Percentiles rank a stretch among this genome's conserved stretches.
Conservation (phyloP, 1,140 invertebrate species). For the Drosophila melanica region DNA sequence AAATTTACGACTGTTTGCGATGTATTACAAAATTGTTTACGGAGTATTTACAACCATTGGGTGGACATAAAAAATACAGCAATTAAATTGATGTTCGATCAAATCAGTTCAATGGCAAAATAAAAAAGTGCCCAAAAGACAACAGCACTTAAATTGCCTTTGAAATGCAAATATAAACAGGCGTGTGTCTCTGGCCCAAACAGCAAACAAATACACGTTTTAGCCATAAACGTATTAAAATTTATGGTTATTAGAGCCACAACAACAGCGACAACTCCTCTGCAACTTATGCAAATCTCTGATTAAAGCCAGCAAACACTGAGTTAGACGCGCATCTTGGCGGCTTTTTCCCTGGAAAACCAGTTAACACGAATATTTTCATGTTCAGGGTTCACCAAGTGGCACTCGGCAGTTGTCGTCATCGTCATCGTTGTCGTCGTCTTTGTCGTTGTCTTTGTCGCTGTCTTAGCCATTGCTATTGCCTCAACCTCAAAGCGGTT, state of each 20-base stretch:
- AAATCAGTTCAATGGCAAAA: constrained; percentile 62
- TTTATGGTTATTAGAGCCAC: constrained; percentile 71
- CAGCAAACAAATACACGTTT: constrained; percentile 45
- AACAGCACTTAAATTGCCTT: constrained; percentile 64
- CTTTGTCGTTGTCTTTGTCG: not conserved
- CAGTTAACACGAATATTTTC: constrained; percentile 59
- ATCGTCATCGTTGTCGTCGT: constrained; percentile 16
- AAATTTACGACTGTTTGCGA: no score
- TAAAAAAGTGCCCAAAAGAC: not conserved
- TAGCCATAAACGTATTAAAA: constrained; percentile 77
- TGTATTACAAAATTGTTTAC: no score
- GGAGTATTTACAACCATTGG: not conserved
- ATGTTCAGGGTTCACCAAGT: constrained; percentile 72
- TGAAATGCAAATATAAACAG: constrained; percentile 74
- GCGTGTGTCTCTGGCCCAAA: constrained; percentile 11
- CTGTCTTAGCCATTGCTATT: constrained; percentile 5
- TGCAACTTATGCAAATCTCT: constrained; percentile 59
- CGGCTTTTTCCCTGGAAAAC: constrained; percentile 47
- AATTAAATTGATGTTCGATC: constrained; percentile 78
- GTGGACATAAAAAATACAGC: constrained; percentile 52
- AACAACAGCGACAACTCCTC: constrained; percentile 38
- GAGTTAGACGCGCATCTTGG: constrained; percentile 19
- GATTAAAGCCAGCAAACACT: constrained; percentile 40
- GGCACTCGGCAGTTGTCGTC: constrained; percentile 4
- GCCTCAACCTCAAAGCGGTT: constrained; percentile 48